Evolutionary conservation across 2,113 vertebrate species (phyloP).

Genomic region (Saguinus midas): DNA sequence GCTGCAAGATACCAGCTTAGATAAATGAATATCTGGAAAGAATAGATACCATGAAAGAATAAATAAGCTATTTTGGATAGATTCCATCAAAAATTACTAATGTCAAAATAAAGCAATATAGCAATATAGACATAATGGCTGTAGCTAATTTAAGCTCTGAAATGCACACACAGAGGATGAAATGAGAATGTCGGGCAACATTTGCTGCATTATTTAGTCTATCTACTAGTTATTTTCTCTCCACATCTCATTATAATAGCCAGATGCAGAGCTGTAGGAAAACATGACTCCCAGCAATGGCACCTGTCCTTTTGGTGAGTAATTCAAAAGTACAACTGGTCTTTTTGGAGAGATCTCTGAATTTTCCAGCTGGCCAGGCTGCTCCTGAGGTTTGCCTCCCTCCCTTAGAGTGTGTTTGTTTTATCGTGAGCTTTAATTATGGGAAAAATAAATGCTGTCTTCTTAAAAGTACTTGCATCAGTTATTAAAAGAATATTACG

Average conservation of each 20-base stretch:
- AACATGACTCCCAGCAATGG: not conserved
- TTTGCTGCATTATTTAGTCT: constrained; percentile 38
- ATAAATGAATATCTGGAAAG: not conserved
- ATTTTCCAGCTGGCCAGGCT: constrained; percentile 23
- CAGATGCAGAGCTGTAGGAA: constrained; percentile 16
- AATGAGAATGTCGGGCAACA: not conserved
- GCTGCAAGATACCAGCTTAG: not conserved
- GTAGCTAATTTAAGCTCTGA: not conserved
- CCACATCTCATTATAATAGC: not conserved
- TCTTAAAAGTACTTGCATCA: not conserved
- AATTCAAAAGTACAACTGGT: not conserved
- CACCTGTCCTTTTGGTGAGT: not conserved
- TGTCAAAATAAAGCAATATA: constrained; percentile 43
- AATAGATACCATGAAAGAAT: not conserved
- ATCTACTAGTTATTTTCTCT: not conserved
- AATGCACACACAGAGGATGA: not conserved
- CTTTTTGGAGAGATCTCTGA: constrained; percentile 17
- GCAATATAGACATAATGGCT: not conserved
- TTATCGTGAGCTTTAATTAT: constrained; percentile 26
- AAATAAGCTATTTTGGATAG: constrained; percentile 4
- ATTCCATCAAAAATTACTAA: constrained; percentile 32
- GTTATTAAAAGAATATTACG: not conserved
- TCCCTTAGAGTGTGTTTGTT: not conserved
- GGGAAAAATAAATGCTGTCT: not conserved
- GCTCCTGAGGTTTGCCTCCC: not conserved